phyloP scores from a whole-genome alignment of 2,113 vertebrate genomes.

The Perca fluviatilis region DNA sequence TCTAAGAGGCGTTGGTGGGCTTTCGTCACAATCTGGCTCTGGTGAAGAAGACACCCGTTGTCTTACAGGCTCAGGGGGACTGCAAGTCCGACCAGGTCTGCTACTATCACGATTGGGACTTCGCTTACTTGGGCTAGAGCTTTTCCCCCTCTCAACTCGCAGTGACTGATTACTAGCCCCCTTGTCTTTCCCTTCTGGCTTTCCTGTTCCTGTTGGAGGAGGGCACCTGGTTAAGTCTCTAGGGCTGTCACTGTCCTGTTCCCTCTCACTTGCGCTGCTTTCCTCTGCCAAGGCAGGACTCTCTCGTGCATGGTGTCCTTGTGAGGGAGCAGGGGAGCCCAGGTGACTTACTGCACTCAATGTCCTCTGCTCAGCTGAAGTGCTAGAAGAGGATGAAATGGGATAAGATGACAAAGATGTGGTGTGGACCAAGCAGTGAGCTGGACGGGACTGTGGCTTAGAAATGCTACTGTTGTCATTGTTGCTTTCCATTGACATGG shows the following conservation, averaged over 20 bases:
- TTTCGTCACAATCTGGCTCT: slow-evolving; percentile 65
- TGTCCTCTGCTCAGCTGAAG: slow-evolving; percentile 75
- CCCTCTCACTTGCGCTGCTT: slow-evolving; percentile 70
- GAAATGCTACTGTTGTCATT: slow-evolving; percentile 72
- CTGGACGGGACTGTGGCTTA: slow-evolving; percentile 74
- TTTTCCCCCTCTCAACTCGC: slow-evolving; percentile 76
- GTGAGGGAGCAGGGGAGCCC: slow-evolving; percentile 68
- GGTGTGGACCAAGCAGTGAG: slow-evolving; percentile 69
- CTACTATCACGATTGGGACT: slow-evolving; percentile 79
- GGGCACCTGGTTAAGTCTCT: slow-evolving; percentile 81
- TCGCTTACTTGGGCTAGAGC: slow-evolving; percentile 80
- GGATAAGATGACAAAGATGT: slow-evolving; percentile 64
- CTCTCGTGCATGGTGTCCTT: slow-evolving; percentile 76
- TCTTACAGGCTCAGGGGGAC: slow-evolving; percentile 74
- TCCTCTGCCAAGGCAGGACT: slow-evolving; percentile 78
- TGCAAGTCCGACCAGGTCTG: slow-evolving; percentile 58
- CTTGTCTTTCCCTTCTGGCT: slow-evolving; percentile 80
- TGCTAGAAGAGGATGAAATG: slow-evolving; percentile 63
- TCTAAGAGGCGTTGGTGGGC: slow-evolving; percentile 73
- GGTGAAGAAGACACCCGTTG: slow-evolving; percentile 72
- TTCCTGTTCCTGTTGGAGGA: slow-evolving; percentile 65
- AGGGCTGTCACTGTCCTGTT: slow-evolving; percentile 73
- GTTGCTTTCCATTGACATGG: slow-evolving; percentile 72
- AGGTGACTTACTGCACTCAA: slow-evolving; percentile 73
- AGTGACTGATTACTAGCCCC: slow-evolving; percentile 63